Conservation (phyloP, 2,113 vertebrate genomes). For the Hypocryptadius cinnamomeus region DNA sequence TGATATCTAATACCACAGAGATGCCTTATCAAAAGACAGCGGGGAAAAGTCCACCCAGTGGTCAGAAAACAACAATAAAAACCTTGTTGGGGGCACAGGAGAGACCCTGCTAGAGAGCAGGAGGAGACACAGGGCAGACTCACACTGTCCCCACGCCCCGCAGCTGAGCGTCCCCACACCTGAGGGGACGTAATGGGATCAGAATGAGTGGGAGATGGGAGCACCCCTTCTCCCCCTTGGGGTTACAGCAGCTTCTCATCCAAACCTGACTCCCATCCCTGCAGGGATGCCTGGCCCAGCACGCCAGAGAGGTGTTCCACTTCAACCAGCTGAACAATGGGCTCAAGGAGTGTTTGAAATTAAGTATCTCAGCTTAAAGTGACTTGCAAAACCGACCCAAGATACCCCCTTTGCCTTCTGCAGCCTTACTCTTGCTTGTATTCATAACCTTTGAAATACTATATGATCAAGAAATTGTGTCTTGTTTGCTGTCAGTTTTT, state of each 20-base stretch:
- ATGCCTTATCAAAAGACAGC: neutral
- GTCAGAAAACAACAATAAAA: neutral
- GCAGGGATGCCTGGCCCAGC: neutral
- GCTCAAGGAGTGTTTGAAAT: neutral
- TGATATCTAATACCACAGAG: neutral
- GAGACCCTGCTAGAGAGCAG: neutral
- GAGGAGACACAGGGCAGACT: neutral
- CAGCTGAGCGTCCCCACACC: neutral
- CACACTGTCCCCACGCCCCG: accelerated
- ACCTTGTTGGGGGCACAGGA: accelerated
- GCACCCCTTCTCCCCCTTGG: accelerated
- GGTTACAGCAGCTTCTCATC: neutral
- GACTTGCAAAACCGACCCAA: neutral
- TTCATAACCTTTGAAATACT: neutral
- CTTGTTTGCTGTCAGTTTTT: neutral
- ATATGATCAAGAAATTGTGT: neutral
- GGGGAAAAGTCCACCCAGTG: neutral
- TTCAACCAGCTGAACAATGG: neutral
- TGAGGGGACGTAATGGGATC: accelerated
- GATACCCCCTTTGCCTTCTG: neutral
- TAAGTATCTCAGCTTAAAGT: neutral
- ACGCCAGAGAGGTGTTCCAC: accelerated
- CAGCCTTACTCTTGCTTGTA: neutral
- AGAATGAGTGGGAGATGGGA: neutral
- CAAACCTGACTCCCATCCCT: neutral